These are phyloP conservation scores for Leucophenga varia DNA, from an alignment of 1,140 invertebrate species.

Conservation along the genomic window DNA sequence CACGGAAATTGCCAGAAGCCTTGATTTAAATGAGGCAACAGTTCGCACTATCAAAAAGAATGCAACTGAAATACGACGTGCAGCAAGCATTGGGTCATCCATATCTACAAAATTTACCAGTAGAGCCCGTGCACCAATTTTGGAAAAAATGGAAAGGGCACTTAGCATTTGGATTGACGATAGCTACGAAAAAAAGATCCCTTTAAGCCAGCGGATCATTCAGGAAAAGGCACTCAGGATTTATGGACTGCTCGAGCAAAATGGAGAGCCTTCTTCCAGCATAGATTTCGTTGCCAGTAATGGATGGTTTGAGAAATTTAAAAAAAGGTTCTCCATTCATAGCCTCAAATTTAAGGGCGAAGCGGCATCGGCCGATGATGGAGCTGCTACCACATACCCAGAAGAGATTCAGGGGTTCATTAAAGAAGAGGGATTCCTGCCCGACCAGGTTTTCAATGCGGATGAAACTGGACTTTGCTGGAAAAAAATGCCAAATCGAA, in stretches of 20 bases:
- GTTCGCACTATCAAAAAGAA: constrained; percentile 16
- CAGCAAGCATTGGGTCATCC: constrained; percentile 4
- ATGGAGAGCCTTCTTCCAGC: constrained; percentile 12
- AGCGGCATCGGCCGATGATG: constrained; percentile 5
- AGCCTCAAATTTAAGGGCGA: constrained; percentile 6
- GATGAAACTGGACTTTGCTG: constrained; percentile 57
- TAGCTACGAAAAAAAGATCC: constrained; percentile 27
- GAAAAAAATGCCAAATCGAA: constrained; percentile 58
- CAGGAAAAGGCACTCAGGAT: constrained; percentile 30
- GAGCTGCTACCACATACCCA: constrained; percentile 7
- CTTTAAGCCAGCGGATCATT: constrained; percentile 26
- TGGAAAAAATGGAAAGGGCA: constrained; percentile 21
- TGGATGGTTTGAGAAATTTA: constrained; percentile 17
- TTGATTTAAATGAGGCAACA: constrained; percentile 18
- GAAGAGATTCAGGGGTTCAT: constrained; percentile 5
- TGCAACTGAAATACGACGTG: constrained; percentile 14
- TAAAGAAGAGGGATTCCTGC: constrained; percentile 24
- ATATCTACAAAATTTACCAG: constrained; percentile 10
- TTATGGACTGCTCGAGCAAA: constrained; percentile 13
- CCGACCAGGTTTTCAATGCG: constrained; percentile 55
- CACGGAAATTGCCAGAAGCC: constrained; percentile 15
- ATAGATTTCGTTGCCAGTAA: constrained; percentile 18
- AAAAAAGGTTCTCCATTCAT: constrained; percentile 4
- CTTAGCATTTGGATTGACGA: constrained; percentile 35
- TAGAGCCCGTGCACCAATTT: constrained; percentile 12